Evolutionary conservation across 2,888 invertebrate species (phyloP), one percentile per base, ranked within the genome.

Genomic region (Neoaliturus tenellus): DNA sequence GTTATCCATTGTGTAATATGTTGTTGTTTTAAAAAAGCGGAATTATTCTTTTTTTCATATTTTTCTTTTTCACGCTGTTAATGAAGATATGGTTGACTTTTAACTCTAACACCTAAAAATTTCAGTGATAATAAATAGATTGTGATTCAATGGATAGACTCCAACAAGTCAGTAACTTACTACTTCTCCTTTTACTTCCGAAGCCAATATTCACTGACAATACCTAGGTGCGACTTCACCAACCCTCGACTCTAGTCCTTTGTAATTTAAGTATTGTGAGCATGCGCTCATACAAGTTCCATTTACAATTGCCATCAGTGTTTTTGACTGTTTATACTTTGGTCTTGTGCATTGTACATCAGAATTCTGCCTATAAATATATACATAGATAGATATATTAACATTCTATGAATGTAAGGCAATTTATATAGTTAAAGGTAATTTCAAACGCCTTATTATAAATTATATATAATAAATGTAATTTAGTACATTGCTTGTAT

Each of bases 321-420:
- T 44, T 75, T 25, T 25, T 35, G 35, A 28, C 28, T 75, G 48
- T 75, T 44, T 31, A 44, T 48, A 75, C 48, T 41, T 75, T 44
- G 75, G 75, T 75, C 48, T 71, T 71, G 48, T 75, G 75, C 75
- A 28, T 75, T 75, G 48, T 75, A 75, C 28, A 75, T 75, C 48
- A 48, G 41, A 48, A 75, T 48, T 75, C 28, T 25, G 48, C 48
- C 48, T 75, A 75, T 75, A 75, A 75, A 75, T 75, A 75, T 44
- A 28, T 75, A 75, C 41, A 75, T 75, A 75, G 75, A 48, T 75
- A 75, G 75, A 75, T 75, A 75, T 81, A 48, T 48, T 81, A 81
- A 81, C 81, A 81, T 81, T 81, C 81, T 81, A 71, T 81, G 81
- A 81, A 81, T 81, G 81, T 81, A 81, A 81, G 69, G 81, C 81